phyloP scores from a whole-genome alignment of 2,797 vertebrate genomes.

The Pipistrellus nathusii region DNA sequence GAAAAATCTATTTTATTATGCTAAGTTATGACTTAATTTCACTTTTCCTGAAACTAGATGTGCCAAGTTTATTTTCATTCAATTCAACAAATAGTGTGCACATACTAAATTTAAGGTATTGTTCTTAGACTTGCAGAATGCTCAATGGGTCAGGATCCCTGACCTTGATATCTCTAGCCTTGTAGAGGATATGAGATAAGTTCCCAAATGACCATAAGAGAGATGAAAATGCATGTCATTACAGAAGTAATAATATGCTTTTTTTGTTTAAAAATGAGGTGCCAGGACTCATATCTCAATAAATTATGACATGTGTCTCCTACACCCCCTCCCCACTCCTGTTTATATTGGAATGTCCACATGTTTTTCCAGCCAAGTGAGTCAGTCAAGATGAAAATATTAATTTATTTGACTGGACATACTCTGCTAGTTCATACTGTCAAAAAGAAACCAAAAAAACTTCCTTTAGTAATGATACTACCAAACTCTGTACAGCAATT shows the following conservation, averaged over 20 bases:
- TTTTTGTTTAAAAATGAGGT: constrained; percentile 75
- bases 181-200: constrained; percentile 22
- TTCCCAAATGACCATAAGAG: constrained; percentile 54
- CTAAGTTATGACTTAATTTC: background rate
- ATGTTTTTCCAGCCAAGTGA: constrained; percentile 70
- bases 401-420: constrained; percentile 70
- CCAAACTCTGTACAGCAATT: constrained; percentile 34
- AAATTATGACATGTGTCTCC: constrained; percentile 71
- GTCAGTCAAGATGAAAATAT: constrained; percentile 69
- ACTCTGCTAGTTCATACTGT: constrained; percentile 54
- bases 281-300: constrained; percentile 67
- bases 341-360: constrained; percentile 74
- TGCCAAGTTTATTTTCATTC: constrained; percentile 48
- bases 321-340: constrained; percentile 35
- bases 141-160: background rate
- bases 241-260: constrained; percentile 58
- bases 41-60: background rate
- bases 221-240: constrained; percentile 60
- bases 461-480: constrained; percentile 11
- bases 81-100: background rate
- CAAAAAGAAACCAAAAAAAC: background rate
- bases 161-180: constrained; percentile 36
- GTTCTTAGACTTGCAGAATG: constrained; percentile 34
- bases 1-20: background rate
- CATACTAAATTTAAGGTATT: constrained; percentile 1